Evolutionary conservation across 2,113 vertebrate species (phyloP).

Genomic region (Platycercus adscitus): DNA sequence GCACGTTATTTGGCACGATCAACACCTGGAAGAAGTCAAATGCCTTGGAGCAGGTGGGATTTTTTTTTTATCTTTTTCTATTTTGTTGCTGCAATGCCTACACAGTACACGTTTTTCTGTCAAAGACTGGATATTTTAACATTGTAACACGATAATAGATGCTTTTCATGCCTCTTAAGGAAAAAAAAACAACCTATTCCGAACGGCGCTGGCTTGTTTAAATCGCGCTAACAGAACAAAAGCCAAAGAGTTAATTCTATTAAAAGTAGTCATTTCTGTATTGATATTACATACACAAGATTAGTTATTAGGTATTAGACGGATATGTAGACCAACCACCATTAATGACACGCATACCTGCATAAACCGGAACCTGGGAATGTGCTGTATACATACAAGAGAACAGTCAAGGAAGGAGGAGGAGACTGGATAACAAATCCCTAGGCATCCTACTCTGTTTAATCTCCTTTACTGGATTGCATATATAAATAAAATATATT

Average conservation of each 20-base stretch:
- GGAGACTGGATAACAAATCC: not conserved
- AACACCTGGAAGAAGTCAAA: conserved; percentile 79
- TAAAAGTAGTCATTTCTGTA: conserved; percentile 66
- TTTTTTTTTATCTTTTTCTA: not conserved
- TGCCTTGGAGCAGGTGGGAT: conserved; percentile 64
- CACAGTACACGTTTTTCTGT: conserved; percentile 79
- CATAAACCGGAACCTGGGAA: conserved; percentile 46
- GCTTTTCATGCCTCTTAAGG: conserved; percentile 81
- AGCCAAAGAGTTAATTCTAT: conserved; percentile 67
- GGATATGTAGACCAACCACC: conserved; percentile 57
- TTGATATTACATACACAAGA: conserved; percentile 67
- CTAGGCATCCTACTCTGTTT: conserved; percentile 44
- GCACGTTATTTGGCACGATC: conserved; percentile 82
- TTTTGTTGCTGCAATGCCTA: conserved; percentile 78
- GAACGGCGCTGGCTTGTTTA: conserved; percentile 72
- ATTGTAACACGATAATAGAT: conserved; percentile 75
- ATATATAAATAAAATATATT: conserved; percentile 55
- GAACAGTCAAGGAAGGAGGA: not conserved
- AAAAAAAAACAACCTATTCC: conserved; percentile 66
- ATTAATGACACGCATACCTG: conserved; percentile 39
- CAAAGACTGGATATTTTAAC: conserved; percentile 77
- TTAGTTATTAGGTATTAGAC: conserved; percentile 57
- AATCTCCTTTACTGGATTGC: conserved; percentile 35
- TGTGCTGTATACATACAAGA: not conserved
- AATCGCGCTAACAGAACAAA: conserved; percentile 75